A percentile compares a stretch with the other conserved stretches of the same genome.
phyloP scores from a whole-genome alignment of 2,113 vertebrate species.

The Xenopus borealis region DNA sequence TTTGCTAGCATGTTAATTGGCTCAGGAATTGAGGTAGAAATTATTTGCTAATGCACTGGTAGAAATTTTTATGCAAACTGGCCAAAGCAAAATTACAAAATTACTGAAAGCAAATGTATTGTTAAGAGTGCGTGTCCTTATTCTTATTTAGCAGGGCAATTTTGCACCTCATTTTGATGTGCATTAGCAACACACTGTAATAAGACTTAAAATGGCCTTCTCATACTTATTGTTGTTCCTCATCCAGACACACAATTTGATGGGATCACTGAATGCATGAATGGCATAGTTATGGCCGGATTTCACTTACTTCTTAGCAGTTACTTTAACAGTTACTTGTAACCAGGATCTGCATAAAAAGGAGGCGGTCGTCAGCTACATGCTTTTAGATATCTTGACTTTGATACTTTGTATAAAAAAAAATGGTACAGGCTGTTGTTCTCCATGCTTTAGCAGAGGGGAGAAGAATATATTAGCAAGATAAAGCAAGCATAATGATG shows the following conservation, averaged over 20 bases:
- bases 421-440: slow-evolving; percentile 1
- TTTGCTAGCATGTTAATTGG: slow-evolving; percentile 43
- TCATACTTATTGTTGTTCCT: slow-evolving; percentile 41
- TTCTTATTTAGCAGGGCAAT: slow-evolving; percentile 47
- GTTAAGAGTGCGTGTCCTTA: slow-evolving; percentile 39
- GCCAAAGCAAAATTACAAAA: slow-evolving; percentile 44
- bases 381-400: slow-evolving; percentile 33
- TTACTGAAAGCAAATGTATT: slow-evolving; percentile 47
- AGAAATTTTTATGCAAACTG: slow-evolving; percentile 44
- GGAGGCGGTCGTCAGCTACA: slow-evolving; percentile 23
- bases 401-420: slow-evolving; percentile 22
- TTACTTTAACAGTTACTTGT: slow-evolving; percentile 31
- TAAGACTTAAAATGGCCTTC: slow-evolving; percentile 45
- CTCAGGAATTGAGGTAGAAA: slow-evolving; percentile 43
- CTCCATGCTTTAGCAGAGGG: neutral
- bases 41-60: slow-evolving; percentile 46
- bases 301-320: neutral
- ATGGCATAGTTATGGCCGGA: slow-evolving; percentile 5
- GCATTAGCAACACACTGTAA: slow-evolving; percentile 39
- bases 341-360: slow-evolving; percentile 27
- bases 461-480: no score
- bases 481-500: no score
- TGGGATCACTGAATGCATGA: slow-evolving; percentile 31
- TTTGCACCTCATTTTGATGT: slow-evolving; percentile 46
- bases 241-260: slow-evolving; percentile 25